Evolutionary conservation across 2,797 vertebrate genomes (phyloP).

Genomic region (Pipistrellus nathusii): DNA sequence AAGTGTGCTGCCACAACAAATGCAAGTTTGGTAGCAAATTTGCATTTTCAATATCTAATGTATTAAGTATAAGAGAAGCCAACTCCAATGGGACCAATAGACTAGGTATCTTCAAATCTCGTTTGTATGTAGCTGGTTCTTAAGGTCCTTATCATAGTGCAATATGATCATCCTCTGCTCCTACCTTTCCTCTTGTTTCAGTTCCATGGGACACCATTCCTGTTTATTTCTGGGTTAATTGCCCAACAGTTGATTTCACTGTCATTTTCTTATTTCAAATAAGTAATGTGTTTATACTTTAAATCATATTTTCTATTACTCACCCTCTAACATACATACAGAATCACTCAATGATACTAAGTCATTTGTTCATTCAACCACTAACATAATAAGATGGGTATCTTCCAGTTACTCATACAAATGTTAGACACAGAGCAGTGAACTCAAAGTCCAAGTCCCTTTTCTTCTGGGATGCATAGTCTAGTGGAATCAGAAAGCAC

Average conservation of each 20-base stretch:
- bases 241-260: neutral
- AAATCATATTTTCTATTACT: no score
- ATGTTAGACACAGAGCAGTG: neutral
- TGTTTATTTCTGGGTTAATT: neutral
- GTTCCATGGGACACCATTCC: neutral
- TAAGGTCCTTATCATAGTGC: neutral
- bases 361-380: neutral
- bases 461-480: neutral
- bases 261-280: neutral
- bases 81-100: neutral
- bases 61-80: neutral
- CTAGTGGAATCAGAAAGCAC: neutral
- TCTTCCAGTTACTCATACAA: neutral
- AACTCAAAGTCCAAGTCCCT: neutral
- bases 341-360: neutral
- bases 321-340: no score
- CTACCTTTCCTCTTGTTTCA: neutral
- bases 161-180: neutral
- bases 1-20: neutral
- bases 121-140: neutral
- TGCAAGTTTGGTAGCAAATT: neutral
- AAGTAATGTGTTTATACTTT: neutral
- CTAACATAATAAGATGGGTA: neutral
- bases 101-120: neutral
- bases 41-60: neutral